Percentiles rank a stretch among this genome's conserved stretches.
phyloP scores from a whole-genome alignment of 2,113 vertebrate species.

The Danionella cerebrum region DNA sequence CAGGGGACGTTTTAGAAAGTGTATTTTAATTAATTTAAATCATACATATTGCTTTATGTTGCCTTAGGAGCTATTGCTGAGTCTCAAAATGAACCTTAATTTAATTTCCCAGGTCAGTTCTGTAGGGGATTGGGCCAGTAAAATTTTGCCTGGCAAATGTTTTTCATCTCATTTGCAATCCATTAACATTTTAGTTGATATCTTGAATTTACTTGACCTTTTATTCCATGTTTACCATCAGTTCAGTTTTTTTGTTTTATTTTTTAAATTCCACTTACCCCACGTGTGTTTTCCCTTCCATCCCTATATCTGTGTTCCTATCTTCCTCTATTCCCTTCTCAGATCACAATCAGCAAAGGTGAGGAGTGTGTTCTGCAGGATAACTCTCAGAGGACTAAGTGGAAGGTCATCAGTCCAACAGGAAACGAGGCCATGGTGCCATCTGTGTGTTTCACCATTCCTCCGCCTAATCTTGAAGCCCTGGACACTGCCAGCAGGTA shows the following conservation, averaged over 20 bases:
- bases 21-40: not conserved
- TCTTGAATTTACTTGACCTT: not conserved
- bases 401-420: constrained; percentile 95
- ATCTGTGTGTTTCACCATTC: constrained; percentile 89
- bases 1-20: constrained; percentile 2
- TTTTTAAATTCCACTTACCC: not conserved
- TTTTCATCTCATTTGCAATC: constrained; percentile 3
- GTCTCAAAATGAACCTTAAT: no score
- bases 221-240: constrained; percentile 3
- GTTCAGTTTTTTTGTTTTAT: not conserved
- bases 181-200: constrained; percentile 25
- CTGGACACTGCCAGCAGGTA: constrained; percentile 85
- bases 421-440: constrained; percentile 98
- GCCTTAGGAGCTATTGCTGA: not conserved
- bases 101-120: not conserved
- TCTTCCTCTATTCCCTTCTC: constrained; percentile 20
- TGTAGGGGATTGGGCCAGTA: not conserved
- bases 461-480: constrained; percentile 88
- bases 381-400: constrained; percentile 93
- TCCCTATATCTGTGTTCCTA: not conserved
- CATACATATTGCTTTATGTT: not conserved
- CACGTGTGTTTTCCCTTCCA: not conserved
- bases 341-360: constrained; percentile 90
- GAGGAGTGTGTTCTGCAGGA: constrained; percentile 97
- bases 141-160: not conserved